A percentile compares a stretch with the other conserved stretches of the same genome.
These are phyloP conservation scores for Cyphomyrus discorhynchus DNA, from an alignment of 2,113 vertebrate genomes.

Conservation along the genomic window DNA sequence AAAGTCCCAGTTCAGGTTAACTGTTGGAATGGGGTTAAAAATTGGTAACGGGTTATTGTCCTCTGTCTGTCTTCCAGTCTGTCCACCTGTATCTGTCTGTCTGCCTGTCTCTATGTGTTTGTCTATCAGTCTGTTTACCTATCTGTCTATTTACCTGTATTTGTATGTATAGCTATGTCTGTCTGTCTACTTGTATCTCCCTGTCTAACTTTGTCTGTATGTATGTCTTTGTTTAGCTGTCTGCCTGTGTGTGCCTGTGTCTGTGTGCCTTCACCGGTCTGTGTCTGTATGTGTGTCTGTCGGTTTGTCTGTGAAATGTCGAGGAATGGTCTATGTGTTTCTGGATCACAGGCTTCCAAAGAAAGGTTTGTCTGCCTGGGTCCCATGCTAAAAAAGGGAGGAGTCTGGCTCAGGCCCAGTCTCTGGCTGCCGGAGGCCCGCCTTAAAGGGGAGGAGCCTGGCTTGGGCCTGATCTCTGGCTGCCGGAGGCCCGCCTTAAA, in stretches of 20 bases:
- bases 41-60: not conserved
- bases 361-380: not conserved
- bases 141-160: not conserved
- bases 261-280: conserved; percentile 19
- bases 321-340: not conserved
- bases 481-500: not conserved
- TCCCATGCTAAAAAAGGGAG: not conserved
- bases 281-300: conserved; percentile 40
- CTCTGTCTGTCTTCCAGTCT: not conserved
- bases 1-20: not conserved
- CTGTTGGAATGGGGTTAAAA: not conserved
- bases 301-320: not conserved
- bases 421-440: not conserved
- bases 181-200: not conserved
- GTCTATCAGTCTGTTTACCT: not conserved
- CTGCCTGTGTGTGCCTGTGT: conserved; percentile 31
- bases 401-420: not conserved
- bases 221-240: not conserved
- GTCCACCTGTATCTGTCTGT: not conserved
- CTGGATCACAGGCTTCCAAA: not conserved
- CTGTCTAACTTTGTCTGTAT: not conserved
- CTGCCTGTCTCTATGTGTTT: not conserved
- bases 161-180: conserved; percentile 12
- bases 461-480: too few relatives aligned
- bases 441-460: not conserved